Evolutionary conservation across 2,797 vertebrate species (phyloP).

Genomic region (Schizopygopsis malacanthus): DNA sequence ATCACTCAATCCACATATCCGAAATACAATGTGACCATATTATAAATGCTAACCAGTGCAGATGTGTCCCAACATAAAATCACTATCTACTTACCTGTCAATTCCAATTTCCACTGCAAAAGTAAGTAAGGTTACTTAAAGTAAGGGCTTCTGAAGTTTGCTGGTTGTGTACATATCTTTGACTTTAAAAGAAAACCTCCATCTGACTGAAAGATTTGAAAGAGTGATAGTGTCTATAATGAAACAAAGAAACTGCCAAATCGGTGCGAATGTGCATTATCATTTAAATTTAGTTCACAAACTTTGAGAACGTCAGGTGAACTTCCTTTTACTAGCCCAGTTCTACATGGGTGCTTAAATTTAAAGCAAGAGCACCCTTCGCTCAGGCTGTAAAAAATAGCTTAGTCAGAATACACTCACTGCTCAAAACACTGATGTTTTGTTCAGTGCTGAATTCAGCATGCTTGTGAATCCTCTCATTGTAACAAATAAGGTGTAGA

Average conservation of each 20-base stretch:
- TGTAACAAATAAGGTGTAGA: no score
- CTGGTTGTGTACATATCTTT: not conserved
- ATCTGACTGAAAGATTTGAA: not conserved
- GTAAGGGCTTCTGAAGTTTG: not conserved
- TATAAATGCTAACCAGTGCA: not conserved
- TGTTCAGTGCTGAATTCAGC: no score
- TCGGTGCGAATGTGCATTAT: not conserved
- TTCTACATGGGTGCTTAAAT: not conserved
- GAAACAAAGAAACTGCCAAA: not conserved
- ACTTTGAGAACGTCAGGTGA: not conserved
- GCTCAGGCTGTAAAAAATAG: not conserved
- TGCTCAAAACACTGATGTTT: no score
- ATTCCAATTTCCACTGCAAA: no score
- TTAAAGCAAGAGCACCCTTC: no score
- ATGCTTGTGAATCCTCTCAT: no score
- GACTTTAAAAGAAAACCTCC: not conserved
- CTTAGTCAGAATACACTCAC: no score
- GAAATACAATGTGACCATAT: not conserved
- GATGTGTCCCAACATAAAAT: not conserved
- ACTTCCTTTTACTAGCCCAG: not conserved
- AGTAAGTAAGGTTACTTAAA: not conserved
- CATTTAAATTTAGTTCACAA: not conserved
- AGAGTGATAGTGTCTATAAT: not conserved
- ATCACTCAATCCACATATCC: slow-evolving; percentile 9
- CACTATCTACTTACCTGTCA: not conserved